Conservation (phyloP, 2,113 vertebrate species). For the Coregonus clupeaformis region DNA sequence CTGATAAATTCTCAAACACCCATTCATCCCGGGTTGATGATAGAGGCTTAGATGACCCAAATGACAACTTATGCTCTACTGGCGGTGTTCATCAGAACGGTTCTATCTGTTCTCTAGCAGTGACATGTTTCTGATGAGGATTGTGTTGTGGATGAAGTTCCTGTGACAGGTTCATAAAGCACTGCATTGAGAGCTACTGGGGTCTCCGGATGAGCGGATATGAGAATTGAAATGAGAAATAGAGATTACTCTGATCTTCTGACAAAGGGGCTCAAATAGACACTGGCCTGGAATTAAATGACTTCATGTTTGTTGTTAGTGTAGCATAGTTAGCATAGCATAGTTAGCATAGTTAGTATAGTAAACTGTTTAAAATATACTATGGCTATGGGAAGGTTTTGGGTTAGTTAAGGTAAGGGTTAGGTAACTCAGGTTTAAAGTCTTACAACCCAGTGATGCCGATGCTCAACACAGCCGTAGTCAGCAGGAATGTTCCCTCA, state of each 20-base stretch:
- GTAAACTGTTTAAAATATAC: not conserved
- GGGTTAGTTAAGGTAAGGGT: too few species aligned
- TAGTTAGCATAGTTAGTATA: too few species aligned
- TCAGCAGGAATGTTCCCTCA: constrained; percentile 95
- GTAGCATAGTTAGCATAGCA: too few species aligned
- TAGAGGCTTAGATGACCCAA: constrained; percentile 24
- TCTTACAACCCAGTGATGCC: constrained; percentile 75
- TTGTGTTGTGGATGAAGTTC: not conserved
- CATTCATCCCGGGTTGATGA: constrained; percentile 30
- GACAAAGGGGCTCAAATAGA: not conserved
- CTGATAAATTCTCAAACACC: too few species aligned
- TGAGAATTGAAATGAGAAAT: constrained; percentile 9
- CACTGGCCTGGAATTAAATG: not conserved
- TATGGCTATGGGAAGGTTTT: too few species aligned
- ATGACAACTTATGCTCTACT: constrained; percentile 20
- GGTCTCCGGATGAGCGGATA: constrained; percentile 12
- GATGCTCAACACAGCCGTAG: constrained; percentile 89
- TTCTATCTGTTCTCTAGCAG: too few species aligned
- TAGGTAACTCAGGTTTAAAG: too few species aligned
- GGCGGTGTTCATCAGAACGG: constrained; percentile 25
- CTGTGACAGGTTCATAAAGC: not conserved
- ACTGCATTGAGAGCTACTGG: not conserved
- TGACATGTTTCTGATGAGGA: constrained; percentile 16
- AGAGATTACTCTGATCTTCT: not conserved
- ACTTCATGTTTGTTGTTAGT: constrained; percentile 3